Base-by-base conservation (phyloP, 2,888 invertebrate species). In the Ectemnius continuus region DNA sequence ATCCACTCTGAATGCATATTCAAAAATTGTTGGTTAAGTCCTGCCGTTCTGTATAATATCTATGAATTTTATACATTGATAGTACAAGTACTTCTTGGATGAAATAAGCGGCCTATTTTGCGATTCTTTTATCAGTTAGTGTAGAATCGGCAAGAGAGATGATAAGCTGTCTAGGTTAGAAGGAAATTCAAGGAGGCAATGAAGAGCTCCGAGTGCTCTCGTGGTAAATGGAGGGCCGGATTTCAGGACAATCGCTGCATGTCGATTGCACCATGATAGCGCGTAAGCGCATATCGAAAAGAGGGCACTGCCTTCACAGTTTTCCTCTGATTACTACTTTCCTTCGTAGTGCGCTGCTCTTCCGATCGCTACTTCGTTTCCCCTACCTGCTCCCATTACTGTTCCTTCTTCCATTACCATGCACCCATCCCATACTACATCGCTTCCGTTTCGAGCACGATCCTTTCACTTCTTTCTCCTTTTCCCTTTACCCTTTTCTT, bases 181-280 rank as follows among this genome's bases (percentile, higher is more conserved):
- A 28, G 60, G 48, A 70, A 70, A 70, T 70, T 70, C 70, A 28
- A 52, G 26, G 36, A 67, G 62, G 67, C 26, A 52, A 59, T 16
- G 60, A 47, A 64, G 56, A 26, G n/a, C 45, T 23, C 65, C 36
- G 36, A 64, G 64, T 59, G 64, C 68, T 68, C 68, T 69, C 65
- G 57, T 28, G 52, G 63, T 64, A 73, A 73, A 73, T 61, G 68
- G 65, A 63, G 36, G 6, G 57, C 20, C 45, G 60, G 65, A 69
- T 73, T 73, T 65, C 68, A 68, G 68, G 68, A 73, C 73, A 68
- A 73, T 73, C 68, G 64, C 36, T 64, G 64, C 64, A 65, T 57
- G 68, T 73, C 68, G 73, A 73, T 73, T 68, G 68, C 73, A 73
- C 73, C 68, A 61, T 73, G 73, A 73, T 73, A 68, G 65, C 61